phyloP scores from a whole-genome alignment of 2,113 vertebrate species.

The Gavia stellata region DNA sequence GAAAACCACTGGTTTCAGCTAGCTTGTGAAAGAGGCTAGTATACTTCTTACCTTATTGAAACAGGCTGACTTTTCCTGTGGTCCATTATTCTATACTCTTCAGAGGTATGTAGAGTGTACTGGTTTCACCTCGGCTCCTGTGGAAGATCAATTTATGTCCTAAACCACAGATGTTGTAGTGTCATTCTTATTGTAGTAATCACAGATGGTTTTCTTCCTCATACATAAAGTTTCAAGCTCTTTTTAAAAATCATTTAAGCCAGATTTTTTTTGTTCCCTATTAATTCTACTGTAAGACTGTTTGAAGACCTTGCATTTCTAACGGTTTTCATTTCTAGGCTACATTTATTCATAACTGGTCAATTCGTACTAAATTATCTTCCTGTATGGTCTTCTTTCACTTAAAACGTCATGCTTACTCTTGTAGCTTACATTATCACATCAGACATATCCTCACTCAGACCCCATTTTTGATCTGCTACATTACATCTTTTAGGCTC shows the following conservation, averaged over 20 bases:
- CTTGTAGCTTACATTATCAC: neutral
- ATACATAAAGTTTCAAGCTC: neutral
- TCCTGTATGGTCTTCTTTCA: neutral
- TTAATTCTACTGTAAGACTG: neutral
- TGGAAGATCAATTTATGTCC: neutral
- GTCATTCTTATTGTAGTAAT: neutral
- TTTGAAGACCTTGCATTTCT: neutral
- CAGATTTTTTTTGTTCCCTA: neutral
- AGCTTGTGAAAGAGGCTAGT: neutral
- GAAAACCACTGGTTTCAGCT: neutral
- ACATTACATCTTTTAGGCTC: neutral
- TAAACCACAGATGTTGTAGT: neutral
- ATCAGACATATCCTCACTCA: neutral
- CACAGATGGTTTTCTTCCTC: neutral
- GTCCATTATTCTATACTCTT: neutral
- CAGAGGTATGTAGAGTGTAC: neutral
- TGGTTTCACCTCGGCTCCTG: neutral
- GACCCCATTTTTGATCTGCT: neutral
- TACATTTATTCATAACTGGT: neutral
- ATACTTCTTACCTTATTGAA: neutral
- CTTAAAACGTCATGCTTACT: neutral
- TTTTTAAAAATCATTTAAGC: neutral
- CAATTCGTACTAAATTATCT: neutral
- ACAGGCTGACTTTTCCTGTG: neutral
- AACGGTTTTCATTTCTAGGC: neutral